These are phyloP conservation scores for Agelas oroides DNA, from an alignment of 37 sponge, comb jelly and placozoan genomes.

Conservation along the genomic window DNA sequence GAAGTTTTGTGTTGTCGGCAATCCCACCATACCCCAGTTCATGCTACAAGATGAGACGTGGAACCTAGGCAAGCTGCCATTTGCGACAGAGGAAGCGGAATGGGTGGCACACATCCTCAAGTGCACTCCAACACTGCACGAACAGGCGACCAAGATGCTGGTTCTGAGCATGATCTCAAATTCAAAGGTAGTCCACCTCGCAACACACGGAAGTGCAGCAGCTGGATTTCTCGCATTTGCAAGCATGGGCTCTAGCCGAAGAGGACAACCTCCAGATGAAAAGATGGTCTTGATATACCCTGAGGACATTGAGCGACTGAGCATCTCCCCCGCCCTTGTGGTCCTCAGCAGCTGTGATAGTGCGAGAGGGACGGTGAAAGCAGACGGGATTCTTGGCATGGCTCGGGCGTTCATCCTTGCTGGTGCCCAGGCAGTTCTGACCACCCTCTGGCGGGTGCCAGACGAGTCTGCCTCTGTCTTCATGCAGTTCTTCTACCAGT, in stretches of 20 bases:
- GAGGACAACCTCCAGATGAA: conserved; percentile 9
- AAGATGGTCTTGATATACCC: conserved; percentile 61
- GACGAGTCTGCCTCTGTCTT: conserved; percentile 81
- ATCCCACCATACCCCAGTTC: conserved; percentile 72
- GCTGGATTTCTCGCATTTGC: conserved; percentile 79
- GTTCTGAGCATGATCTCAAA: conserved; percentile 43
- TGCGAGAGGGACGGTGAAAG: conserved; percentile 68
- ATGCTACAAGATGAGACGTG: conserved; percentile 45
- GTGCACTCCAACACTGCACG: conserved; percentile 52
- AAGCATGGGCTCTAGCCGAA: conserved; percentile 7
- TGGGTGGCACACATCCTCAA: conserved; percentile 65
- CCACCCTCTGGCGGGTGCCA: conserved; percentile 81
- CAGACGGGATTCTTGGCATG: conserved; percentile 84
- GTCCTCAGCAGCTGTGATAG: conserved; percentile 82
- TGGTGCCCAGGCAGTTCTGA: conserved; percentile 84
- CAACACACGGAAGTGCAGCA: conserved; percentile 71
- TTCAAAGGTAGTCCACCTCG: conserved; percentile 76
- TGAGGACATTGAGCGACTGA: conserved; percentile 71
- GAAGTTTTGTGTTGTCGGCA: conserved; percentile 71
- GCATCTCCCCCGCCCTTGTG: conserved; percentile 73
- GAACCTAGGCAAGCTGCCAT: conserved; percentile 69
- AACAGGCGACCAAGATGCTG: conserved; percentile 69
- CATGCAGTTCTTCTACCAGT: conserved; percentile 88
- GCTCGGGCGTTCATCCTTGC: conserved; percentile 84
- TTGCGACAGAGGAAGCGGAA: conserved; percentile 65